Percentiles rank a stretch among this genome's conserved stretches.
Evolutionary conservation across 2,113 vertebrate genomes (phyloP).

Genomic region (Theristicus caerulescens): DNA sequence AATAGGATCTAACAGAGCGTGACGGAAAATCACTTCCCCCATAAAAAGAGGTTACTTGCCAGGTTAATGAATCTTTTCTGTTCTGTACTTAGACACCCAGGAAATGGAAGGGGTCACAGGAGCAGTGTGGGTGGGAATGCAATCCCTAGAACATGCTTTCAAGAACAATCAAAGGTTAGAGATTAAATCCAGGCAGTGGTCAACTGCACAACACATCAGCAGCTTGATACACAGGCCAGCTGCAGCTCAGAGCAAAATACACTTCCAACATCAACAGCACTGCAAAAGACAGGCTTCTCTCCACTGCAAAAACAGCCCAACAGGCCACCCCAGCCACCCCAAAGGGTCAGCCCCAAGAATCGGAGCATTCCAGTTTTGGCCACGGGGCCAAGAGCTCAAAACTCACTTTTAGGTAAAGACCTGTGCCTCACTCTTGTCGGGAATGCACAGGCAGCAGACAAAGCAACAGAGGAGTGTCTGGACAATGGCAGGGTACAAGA

Average conservation of each 20-base stretch:
- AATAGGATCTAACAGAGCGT: constrained; percentile 62
- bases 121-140: constrained; percentile 52
- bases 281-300: neutral
- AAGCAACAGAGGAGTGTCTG: neutral
- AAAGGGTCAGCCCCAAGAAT: neutral
- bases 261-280: neutral
- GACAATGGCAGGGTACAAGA: neutral
- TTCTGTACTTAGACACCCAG: constrained; percentile 59
- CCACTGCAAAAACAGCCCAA: neutral
- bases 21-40: constrained; percentile 57
- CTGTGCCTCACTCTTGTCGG: neutral
- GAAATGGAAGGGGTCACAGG: constrained; percentile 58
- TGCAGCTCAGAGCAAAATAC: neutral
- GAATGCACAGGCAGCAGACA: neutral
- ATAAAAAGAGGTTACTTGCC: constrained; percentile 60
- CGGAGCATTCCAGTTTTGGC: neutral
- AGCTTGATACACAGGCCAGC: neutral
- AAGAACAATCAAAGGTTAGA: constrained; percentile 54
- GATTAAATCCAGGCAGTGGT: constrained; percentile 39
- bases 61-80: constrained; percentile 70
- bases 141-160: constrained; percentile 53
- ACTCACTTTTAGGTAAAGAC: neutral
- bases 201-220: constrained; percentile 8
- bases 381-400: neutral
- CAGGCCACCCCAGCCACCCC: neutral